These are phyloP conservation scores for Anastrepha ludens DNA, from an alignment of 1,140 invertebrate species.

Conservation along the genomic window DNA sequence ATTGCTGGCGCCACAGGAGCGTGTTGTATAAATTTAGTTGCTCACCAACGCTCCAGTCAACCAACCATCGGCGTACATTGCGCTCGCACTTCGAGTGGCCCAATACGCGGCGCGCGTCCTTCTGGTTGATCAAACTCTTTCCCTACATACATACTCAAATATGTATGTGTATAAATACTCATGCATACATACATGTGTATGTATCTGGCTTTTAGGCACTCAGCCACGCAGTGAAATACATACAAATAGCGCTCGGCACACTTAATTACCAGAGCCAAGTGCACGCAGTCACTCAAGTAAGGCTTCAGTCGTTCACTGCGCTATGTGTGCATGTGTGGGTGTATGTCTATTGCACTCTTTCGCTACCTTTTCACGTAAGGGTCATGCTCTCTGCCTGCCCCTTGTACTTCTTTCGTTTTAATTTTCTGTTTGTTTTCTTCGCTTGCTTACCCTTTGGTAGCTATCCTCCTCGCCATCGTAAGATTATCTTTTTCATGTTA, in stretches of 20 bases:
- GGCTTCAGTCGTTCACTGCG: neutral
- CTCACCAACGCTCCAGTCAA: neutral
- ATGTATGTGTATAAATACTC: too few relatives aligned
- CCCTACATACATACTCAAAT: neutral
- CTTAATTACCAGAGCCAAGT: slow-evolving; percentile 51
- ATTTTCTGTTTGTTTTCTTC: neutral
- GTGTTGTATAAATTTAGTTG: neutral
- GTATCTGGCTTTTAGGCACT: neutral
- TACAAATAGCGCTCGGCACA: slow-evolving; percentile 8
- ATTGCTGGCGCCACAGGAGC: neutral
- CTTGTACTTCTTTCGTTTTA: neutral
- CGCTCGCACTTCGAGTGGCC: neutral
- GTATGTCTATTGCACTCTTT: neutral
- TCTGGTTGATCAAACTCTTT: neutral
- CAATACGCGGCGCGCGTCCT: neutral
- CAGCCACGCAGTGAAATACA: neutral
- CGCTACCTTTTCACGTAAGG: neutral
- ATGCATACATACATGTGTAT: neutral
- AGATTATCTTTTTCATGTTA: slow-evolving; percentile 56
- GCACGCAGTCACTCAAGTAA: neutral
- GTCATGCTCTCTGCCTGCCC: too few relatives aligned
- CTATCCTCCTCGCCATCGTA: neutral
- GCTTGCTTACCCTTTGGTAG: neutral
- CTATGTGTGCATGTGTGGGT: neutral
- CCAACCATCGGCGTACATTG: neutral